phyloP scores from a whole-genome alignment of 2,113 vertebrate genomes.

The Perca flavescens region DNA sequence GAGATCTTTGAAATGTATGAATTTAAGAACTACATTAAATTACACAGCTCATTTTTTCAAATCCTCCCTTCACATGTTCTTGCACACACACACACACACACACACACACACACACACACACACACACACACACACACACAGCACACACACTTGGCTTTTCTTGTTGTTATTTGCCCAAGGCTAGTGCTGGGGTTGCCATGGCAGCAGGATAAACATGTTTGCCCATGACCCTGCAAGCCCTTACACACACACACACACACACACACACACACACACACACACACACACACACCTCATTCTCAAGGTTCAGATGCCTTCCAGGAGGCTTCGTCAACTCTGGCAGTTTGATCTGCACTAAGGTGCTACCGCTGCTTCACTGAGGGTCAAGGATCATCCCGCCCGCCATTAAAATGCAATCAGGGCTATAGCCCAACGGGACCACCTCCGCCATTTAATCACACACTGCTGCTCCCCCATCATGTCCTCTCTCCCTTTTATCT shows the following conservation, averaged over 20 bases:
- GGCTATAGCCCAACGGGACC: conserved; percentile 54
- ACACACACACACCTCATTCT: conserved; percentile 41
- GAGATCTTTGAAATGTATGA: conserved; percentile 57
- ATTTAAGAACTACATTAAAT: conserved; percentile 60
- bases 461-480: conserved; percentile 60
- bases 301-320: conserved; percentile 56
- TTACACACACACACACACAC: conserved; percentile 32
- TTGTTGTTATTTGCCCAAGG: conserved; percentile 75
- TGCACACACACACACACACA: not conserved
- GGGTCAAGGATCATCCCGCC: conserved; percentile 70
- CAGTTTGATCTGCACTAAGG: conserved; percentile 67
- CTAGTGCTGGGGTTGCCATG: conserved; percentile 69
- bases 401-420: conserved; percentile 78
- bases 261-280: conserved; percentile 23
- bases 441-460: conserved; percentile 70
- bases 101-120: no score
- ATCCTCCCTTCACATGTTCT: conserved; percentile 27
- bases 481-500: conserved; percentile 66
- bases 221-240: conserved; percentile 55
- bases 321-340: conserved; percentile 29
- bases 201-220: conserved; percentile 76
- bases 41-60: conserved; percentile 32
- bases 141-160: conserved; percentile 19
- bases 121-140: conserved; percentile 4
- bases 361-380: conserved; percentile 55